A percentile compares a stretch with the other conserved stretches of the same genome.
phyloP scores from a whole-genome alignment of 2,888 invertebrate species.

The Aphidoletes aphidimyza region DNA sequence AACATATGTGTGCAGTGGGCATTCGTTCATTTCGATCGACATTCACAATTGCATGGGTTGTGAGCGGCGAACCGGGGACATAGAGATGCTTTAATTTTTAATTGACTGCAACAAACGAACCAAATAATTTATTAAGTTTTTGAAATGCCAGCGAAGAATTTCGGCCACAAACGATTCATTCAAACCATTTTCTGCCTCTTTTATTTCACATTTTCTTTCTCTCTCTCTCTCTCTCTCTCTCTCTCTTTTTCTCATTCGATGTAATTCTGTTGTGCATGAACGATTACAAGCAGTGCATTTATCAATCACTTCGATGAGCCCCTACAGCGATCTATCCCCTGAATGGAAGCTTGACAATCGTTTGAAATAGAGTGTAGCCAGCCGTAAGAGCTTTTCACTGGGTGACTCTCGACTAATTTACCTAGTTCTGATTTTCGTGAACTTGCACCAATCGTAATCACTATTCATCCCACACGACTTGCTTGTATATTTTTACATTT shows the following conservation, averaged over 20 bases:
- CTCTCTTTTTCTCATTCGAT: no score
- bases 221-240: not conserved
- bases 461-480: no score
- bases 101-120: slow-evolving; percentile 27
- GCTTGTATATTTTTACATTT: not conserved
- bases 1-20: not conserved
- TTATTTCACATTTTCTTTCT: not conserved
- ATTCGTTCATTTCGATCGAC: not conserved
- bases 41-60: not conserved
- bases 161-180: no score
- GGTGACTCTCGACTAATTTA: not conserved
- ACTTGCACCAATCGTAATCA: no score
- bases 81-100: slow-evolving; percentile 29
- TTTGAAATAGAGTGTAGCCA: slow-evolving; percentile 9
- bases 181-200: no score
- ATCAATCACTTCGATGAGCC: not conserved
- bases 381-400: not conserved
- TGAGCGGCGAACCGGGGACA: no score
- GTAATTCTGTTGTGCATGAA: no score
- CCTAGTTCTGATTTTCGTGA: not conserved
- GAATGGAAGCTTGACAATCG: slow-evolving; percentile 20
- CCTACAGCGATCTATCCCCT: not conserved
- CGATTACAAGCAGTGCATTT: no score
- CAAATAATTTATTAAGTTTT: not conserved
- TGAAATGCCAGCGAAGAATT: not conserved